These are phyloP conservation scores for Halcyon badia DNA, from an alignment of 2,797 vertebrate species.

Conservation along the genomic window DNA sequence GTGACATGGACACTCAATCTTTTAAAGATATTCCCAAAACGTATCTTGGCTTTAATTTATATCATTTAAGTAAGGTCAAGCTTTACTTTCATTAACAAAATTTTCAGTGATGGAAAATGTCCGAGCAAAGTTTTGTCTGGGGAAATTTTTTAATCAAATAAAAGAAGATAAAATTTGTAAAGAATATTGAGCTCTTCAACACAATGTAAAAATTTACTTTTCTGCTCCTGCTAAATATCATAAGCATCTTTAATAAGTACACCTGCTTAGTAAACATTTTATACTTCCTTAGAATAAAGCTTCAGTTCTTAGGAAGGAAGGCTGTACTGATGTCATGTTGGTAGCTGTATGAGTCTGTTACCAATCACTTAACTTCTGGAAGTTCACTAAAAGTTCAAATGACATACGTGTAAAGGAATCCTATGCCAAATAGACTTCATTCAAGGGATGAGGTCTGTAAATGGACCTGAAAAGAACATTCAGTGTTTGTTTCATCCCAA, in stretches of 20 bases:
- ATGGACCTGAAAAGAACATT: background rate
- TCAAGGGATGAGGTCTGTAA: background rate
- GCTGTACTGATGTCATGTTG: background rate
- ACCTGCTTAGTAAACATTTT: background rate
- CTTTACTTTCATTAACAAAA: background rate
- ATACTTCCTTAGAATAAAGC: background rate
- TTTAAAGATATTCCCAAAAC: background rate
- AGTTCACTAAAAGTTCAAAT: background rate
- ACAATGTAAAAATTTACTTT: background rate
- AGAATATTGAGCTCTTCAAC: background rate
- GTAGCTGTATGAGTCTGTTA: background rate
- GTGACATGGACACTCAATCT: background rate
- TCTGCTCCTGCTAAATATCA: background rate
- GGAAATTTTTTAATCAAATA: background rate
- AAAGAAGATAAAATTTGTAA: background rate
- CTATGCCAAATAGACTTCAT: background rate
- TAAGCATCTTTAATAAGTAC: background rate
- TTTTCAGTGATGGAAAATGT: background rate
- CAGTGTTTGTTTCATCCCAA: background rate
- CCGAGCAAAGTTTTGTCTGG: background rate
- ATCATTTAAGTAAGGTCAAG: background rate
- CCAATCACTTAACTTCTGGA: background rate
- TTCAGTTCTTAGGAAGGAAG: background rate
- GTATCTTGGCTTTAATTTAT: background rate
- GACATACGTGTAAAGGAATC: background rate